Conservation (phyloP, 2,888 invertebrate genomes). For the Sarcophaga variegata region DNA sequence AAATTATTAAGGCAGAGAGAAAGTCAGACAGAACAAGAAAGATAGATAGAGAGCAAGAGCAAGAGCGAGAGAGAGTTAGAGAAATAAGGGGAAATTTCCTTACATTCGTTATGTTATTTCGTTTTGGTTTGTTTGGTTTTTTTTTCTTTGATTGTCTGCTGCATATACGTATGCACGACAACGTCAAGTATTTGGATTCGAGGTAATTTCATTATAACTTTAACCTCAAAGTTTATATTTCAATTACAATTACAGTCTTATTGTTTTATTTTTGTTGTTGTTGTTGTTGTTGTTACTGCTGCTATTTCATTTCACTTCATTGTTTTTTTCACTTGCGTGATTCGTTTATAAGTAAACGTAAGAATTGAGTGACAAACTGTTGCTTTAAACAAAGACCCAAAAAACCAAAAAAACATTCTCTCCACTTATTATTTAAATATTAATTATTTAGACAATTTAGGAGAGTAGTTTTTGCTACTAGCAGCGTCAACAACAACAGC, state of each 20-base stretch:
- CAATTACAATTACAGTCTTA: constrained; percentile 51
- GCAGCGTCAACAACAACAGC: constrained; percentile 1
- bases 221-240: constrained; percentile 70
- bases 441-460: constrained; percentile 50
- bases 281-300: too few species aligned
- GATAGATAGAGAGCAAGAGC: neutral
- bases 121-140: neutral
- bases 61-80: constrained; percentile 18
- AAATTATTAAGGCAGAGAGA: too few species aligned
- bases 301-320: too few species aligned
- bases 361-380: constrained; percentile 56
- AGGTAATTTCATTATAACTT: constrained; percentile 69
- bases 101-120: neutral
- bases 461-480: constrained; percentile 24
- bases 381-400: constrained; percentile 44
- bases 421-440: constrained; percentile 21
- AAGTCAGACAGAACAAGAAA: too few species aligned
- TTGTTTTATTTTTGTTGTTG: neutral
- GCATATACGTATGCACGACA: too few species aligned
- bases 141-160: constrained; percentile 23
- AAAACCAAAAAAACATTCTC: constrained; percentile 4
- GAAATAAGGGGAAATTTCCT: constrained; percentile 62
- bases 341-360: neutral
- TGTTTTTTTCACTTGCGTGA: too few species aligned
- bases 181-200: constrained; percentile 39